Percentiles rank a stretch among this genome's conserved stretches.
These are phyloP conservation scores for Halocaridina rubra DNA, from an alignment of 2,888 invertebrate genomes.

Conservation along the genomic window DNA sequence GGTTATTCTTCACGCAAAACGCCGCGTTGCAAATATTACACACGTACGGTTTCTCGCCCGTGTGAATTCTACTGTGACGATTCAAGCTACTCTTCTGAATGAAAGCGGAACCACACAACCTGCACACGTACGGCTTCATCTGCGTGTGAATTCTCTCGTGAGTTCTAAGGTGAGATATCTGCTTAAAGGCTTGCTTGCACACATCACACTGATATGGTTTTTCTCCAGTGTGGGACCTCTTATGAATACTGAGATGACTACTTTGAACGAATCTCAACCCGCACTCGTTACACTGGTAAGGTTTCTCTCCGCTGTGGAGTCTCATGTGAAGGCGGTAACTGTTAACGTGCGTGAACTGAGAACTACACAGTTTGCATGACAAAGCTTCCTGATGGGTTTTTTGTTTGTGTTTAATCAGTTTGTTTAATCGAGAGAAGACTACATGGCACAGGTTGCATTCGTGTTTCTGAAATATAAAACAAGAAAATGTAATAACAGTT, in stretches of 20 bases:
- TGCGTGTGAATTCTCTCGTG: constrained; percentile 56
- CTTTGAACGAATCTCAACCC: constrained; percentile 51
- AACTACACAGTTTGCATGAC: constrained; percentile 38
- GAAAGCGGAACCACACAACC: constrained; percentile 43
- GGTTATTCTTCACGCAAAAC: constrained; percentile 56
- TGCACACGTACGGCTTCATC: constrained; percentile 46
- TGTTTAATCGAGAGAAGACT: constrained; percentile 45
- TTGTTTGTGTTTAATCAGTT: constrained; percentile 48
- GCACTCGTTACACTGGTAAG: constrained; percentile 53
- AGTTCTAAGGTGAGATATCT: constrained; percentile 51
- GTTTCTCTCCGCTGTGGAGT: constrained; percentile 54
- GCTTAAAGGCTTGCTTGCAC: constrained; percentile 54
- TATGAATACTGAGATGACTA: constrained; percentile 55
- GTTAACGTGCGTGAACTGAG: constrained; percentile 49
- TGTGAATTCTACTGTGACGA: constrained; percentile 51
- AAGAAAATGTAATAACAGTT: background rate
- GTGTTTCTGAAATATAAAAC: constrained; percentile 28
- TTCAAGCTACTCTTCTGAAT: constrained; percentile 58
- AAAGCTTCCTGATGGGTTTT: constrained; percentile 36
- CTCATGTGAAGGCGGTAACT: constrained; percentile 55
- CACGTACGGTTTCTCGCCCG: constrained; percentile 50
- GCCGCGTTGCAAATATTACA: constrained; percentile 48
- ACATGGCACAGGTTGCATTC: constrained; percentile 55
- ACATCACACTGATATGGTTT: constrained; percentile 58
- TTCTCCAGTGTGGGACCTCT: constrained; percentile 53